Evolutionary conservation across 2,113 vertebrate species (phyloP).

Genomic region (Gobius niger): DNA sequence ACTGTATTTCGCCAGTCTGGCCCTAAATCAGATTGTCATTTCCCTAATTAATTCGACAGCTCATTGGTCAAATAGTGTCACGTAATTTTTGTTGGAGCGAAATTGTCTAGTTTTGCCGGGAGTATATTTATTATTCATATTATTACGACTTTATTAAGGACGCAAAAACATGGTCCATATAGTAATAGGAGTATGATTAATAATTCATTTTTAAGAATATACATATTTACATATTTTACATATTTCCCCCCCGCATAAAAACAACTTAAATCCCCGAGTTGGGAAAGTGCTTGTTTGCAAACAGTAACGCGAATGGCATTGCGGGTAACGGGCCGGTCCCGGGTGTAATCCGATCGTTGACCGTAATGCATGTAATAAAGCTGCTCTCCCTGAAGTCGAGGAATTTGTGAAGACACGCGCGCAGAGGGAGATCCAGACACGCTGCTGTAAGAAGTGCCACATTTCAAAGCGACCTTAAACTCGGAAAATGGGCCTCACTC

Average conservation of each 20-base stretch:
- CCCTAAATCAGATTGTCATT: no score
- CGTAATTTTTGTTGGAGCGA: background rate
- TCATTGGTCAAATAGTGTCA: background rate
- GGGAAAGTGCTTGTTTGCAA: background rate
- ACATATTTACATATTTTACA: no score
- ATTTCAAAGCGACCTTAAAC: constrained; percentile 65
- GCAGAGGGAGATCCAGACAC: constrained; percentile 22
- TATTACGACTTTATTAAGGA: no score
- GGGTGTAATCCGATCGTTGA: constrained; percentile 72
- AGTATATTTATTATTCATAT: no score
- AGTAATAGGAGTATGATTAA: no score
- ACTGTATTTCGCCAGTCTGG: no score
- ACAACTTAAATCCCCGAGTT: no score
- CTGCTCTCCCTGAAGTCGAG: constrained; percentile 19
- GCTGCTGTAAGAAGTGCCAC: constrained; percentile 71
- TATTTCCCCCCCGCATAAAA: no score
- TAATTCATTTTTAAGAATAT: no score
- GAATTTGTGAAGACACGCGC: constrained; percentile 35
- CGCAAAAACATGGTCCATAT: no score
- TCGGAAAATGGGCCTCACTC: constrained; percentile 50
- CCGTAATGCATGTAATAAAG: constrained; percentile 69
- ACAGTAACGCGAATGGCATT: background rate
- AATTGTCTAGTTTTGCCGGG: background rate
- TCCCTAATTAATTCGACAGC: no score
- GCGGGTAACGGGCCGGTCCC: background rate